A percentile compares a stretch with the other conserved stretches of the same genome.
These are phyloP conservation scores for Brachyhypopomus occidentalis DNA, from an alignment of 2,113 vertebrate species.

Conservation along the genomic window DNA sequence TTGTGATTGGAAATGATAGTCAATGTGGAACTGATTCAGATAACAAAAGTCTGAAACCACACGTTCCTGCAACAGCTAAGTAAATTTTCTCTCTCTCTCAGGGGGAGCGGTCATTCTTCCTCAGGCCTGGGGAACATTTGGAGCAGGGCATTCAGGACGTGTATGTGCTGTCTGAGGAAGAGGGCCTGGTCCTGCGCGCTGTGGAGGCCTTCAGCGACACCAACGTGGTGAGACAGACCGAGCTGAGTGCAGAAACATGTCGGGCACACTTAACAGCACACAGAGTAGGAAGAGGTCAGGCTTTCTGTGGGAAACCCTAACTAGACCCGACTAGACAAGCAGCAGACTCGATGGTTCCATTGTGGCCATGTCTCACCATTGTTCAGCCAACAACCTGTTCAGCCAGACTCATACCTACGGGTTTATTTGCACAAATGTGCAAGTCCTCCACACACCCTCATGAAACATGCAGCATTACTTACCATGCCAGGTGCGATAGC, in stretches of 20 bases:
- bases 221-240: conserved; percentile 22
- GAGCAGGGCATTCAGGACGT: conserved; percentile 85
- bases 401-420: not conserved
- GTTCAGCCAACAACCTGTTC: conserved; percentile 18
- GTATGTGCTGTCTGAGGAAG: conserved; percentile 85
- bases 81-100: conserved; percentile 58
- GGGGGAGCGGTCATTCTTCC: conserved; percentile 91
- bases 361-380: not conserved
- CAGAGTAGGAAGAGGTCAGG: not conserved
- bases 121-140: conserved; percentile 82
- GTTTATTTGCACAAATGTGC: not conserved
- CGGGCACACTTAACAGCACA: not conserved
- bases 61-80: too few species aligned
- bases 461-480: not conserved
- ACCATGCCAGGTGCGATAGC: not conserved
- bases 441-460: not conserved
- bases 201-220: conserved; percentile 79
- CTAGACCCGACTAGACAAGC: not conserved
- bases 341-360: not conserved
- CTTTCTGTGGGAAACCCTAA: not conserved
- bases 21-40: too few species aligned
- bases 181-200: conserved; percentile 83
- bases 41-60: too few species aligned
- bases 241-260: not conserved
- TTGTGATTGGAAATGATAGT: not conserved